These are phyloP conservation scores for Listrodromus nycthemerus DNA, from an alignment of 2,888 invertebrate species.

Conservation along the genomic window DNA sequence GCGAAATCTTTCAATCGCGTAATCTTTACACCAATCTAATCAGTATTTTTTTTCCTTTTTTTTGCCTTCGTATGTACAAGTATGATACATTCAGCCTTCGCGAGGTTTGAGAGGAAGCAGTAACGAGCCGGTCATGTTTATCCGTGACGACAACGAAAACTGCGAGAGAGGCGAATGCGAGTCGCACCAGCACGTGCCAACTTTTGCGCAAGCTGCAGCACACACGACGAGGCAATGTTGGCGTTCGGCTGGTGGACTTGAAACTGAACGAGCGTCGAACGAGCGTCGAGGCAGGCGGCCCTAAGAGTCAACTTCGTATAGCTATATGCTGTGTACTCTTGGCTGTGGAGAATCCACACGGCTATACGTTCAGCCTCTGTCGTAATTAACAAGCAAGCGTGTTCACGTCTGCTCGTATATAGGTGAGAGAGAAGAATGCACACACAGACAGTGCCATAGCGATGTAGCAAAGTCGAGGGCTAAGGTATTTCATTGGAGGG, in stretches of 20 bases:
- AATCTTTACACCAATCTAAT: constrained; percentile 8
- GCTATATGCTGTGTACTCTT: background rate
- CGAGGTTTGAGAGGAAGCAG: constrained; percentile 8
- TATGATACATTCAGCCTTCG: constrained; percentile 11
- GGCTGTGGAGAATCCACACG: background rate
- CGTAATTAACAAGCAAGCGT: constrained; percentile 19
- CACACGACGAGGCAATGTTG: constrained; percentile 53
- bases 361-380: constrained; percentile 11
- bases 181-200: constrained; percentile 65
- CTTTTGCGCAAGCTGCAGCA: constrained; percentile 62
- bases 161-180: constrained; percentile 4
- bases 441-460: background rate
- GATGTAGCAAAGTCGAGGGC: background rate
- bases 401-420: background rate
- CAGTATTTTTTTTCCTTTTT: constrained; percentile 7
- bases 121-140: constrained; percentile 41
- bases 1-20: background rate
- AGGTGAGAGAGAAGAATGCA: background rate
- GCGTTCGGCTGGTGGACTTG: constrained; percentile 57
- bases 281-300: constrained; percentile 46
- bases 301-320: constrained; percentile 47
- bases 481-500: background rate
- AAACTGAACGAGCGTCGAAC: constrained; percentile 58
- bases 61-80: background rate
- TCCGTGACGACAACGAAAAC: constrained; percentile 16